Evolutionary conservation across 1,140 invertebrate genomes (phyloP).

Genomic region (Papilio aristodemus): DNA sequence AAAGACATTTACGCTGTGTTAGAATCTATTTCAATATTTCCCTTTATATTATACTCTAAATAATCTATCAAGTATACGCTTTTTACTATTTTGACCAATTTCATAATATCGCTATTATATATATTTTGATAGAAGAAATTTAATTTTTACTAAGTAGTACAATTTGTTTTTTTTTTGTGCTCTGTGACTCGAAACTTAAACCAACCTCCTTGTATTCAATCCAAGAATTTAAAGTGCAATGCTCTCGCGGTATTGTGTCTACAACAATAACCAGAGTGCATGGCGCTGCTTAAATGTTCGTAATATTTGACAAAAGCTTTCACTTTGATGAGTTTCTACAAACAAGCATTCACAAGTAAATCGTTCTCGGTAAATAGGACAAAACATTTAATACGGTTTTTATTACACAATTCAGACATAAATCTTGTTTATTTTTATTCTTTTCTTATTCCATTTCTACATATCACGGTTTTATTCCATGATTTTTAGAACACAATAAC

Average conservation of each 20-base stretch:
- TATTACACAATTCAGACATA: background rate
- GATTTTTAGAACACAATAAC: no score
- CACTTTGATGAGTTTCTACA: constrained; percentile 16
- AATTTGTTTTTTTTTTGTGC: background rate
- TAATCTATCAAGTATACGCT: no score
- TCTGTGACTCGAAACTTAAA: background rate
- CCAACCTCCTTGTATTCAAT: background rate
- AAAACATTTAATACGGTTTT: constrained; percentile 10
- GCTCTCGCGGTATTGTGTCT: background rate
- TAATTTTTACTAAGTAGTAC: background rate
- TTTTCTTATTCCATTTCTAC: background rate
- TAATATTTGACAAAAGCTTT: constrained; percentile 20
- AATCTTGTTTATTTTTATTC: background rate
- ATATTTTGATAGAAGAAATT: background rate
- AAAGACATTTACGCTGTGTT: no score
- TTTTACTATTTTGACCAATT: no score
- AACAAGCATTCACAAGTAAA: constrained; percentile 20
- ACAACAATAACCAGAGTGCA: constrained; percentile 4
- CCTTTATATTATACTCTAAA: no score
- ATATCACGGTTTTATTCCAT: no score
- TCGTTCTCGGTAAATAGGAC: constrained; percentile 18
- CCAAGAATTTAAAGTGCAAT: background rate
- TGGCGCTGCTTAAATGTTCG: background rate
- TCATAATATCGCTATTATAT: background rate
- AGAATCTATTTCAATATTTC: no score